phyloP scores from a whole-genome alignment of 2,888 invertebrate genomes.

The Mythimna loreyi region DNA sequence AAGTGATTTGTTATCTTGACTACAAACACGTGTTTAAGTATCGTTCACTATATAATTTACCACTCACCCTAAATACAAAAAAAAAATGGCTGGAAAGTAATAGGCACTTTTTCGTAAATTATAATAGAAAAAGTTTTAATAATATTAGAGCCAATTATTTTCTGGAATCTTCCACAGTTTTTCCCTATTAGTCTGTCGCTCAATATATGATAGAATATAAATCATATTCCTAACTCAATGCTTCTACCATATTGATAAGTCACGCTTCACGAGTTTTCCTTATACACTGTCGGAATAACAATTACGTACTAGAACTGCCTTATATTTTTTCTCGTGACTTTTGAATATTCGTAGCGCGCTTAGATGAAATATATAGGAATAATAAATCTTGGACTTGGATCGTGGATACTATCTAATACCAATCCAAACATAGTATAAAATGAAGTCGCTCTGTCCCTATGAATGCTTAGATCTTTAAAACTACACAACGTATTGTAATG shows the following conservation, averaged over 20 bases:
- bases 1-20: no score
- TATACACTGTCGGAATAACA: constrained; percentile 12
- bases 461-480: no score
- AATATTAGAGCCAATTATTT: constrained; percentile 4
- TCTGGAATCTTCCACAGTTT: constrained; percentile 1
- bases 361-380: no score
- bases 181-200: constrained; percentile 20
- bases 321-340: background rate
- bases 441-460: no score
- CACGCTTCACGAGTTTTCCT: constrained; percentile 16
- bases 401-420: no score
- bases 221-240: constrained; percentile 18
- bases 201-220: constrained; percentile 11
- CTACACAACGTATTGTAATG: no score
- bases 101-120: background rate
- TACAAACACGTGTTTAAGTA: no score
- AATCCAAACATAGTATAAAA: no score
- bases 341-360: background rate
- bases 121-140: background rate
- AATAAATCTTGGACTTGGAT: no score
- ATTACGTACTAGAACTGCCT: background rate
- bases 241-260: constrained; percentile 21
- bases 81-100: no score
- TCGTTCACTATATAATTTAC: no score
- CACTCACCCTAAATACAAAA: no score